A percentile compares a stretch with the other conserved stretches of the same genome.
phyloP scores from a whole-genome alignment of 2,113 vertebrate genomes.

The Meleagris gallopavo region DNA sequence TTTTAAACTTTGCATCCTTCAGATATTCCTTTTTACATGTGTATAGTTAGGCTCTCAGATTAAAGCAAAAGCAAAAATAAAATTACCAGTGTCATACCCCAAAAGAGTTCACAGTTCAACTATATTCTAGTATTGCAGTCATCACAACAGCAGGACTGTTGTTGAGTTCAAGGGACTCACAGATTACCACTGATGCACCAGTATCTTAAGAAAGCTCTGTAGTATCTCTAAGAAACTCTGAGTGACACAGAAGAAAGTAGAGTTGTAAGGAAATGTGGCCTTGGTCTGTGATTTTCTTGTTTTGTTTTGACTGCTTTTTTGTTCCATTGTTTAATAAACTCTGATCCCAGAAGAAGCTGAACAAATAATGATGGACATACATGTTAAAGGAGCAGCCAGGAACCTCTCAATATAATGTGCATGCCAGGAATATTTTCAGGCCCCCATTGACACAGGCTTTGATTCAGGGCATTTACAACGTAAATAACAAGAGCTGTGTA shows the following conservation, averaged over 20 bases:
- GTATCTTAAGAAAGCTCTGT: not conserved
- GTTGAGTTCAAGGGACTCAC: not conserved
- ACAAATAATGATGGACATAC: not conserved
- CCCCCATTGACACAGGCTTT: not conserved
- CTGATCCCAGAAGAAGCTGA: not conserved
- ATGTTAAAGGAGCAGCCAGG: constrained; percentile 23
- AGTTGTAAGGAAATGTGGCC: not conserved
- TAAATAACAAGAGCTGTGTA: not conserved
- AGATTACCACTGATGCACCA: not conserved
- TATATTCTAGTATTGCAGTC: not conserved
- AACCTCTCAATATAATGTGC: not conserved
- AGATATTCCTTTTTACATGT: not conserved
- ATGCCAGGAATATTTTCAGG: constrained; percentile 17
- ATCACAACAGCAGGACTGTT: not conserved
- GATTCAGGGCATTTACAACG: constrained; percentile 9
- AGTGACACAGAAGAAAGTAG: not conserved
- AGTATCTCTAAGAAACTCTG: not conserved
- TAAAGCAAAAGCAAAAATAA: not conserved
- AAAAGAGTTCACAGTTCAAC: not conserved
- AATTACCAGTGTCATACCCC: not conserved
- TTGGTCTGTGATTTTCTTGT: not conserved
- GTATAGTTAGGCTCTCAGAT: not conserved
- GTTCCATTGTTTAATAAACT: constrained; percentile 20
- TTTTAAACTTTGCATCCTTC: not conserved
- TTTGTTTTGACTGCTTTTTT: constrained; percentile 3